A percentile compares a stretch with the other conserved stretches of the same genome.
Evolutionary conservation across 2,888 invertebrate genomes (phyloP).

Genomic region (Agrotis puta): DNA sequence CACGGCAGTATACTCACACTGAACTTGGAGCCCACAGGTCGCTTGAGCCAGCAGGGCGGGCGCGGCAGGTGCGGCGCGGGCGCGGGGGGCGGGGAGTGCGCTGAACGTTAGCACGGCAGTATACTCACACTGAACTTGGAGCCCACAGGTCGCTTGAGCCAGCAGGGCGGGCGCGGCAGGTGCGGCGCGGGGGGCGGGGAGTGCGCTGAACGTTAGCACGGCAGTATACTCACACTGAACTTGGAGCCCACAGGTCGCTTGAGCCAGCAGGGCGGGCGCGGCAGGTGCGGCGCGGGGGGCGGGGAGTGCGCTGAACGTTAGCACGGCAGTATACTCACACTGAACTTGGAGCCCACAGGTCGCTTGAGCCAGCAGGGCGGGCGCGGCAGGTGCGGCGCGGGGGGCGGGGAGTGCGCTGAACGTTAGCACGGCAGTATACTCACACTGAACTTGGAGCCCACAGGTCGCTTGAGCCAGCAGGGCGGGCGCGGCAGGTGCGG

Average conservation of each 20-base stretch:
- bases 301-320: conserved; percentile 94
- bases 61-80: conserved; percentile 92
- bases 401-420: conserved; percentile 93
- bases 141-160: conserved; percentile 95
- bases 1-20: too few species aligned
- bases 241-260: conserved; percentile 94
- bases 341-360: conserved; percentile 95
- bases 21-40: conserved; percentile 95
- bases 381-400: conserved; percentile 92
- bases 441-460: conserved; percentile 96
- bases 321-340: too few species aligned
- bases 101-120: too few species aligned
- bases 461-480: conserved; percentile 95
- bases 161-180: conserved; percentile 95
- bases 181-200: conserved; percentile 92
- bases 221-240: conserved; percentile 97
- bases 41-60: conserved; percentile 96
- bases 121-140: conserved; percentile 96
- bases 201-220: conserved; percentile 94
- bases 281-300: conserved; percentile 92
- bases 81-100: conserved; percentile 92
- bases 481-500: conserved; percentile 94
- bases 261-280: conserved; percentile 96
- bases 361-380: conserved; percentile 96
- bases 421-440: too few species aligned